Conservation (phyloP, 1,140 invertebrate genomes). For the Pseudomyrmex gracilis region DNA sequence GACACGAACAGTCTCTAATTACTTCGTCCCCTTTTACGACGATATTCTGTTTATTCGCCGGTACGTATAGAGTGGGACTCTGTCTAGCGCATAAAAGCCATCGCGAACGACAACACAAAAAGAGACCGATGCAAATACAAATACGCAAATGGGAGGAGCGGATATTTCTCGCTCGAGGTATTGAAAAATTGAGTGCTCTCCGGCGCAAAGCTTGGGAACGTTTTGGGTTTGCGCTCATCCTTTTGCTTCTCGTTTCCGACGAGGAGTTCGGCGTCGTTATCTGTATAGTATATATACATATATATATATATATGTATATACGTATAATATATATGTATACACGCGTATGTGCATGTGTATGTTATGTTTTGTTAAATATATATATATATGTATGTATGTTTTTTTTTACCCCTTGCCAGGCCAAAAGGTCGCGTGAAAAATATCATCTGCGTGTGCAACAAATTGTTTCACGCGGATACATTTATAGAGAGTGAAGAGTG, state of each 20-base stretch:
- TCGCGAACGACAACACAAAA: constrained; percentile 43
- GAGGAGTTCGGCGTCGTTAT: constrained; percentile 30
- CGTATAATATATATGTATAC: too few species aligned
- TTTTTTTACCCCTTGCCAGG: constrained; percentile 18
- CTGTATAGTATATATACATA: constrained; percentile 5
- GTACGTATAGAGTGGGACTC: constrained; percentile 2
- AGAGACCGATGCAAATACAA: constrained; percentile 35
- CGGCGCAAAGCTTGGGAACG: constrained; percentile 58
- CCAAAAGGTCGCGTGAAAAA: constrained; percentile 45
- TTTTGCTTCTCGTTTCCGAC: constrained; percentile 4
- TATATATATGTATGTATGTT: too few species aligned
- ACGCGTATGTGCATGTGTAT: too few species aligned
- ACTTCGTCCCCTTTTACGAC: constrained; percentile 5
- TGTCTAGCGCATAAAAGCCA: constrained; percentile 45
- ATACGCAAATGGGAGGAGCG: constrained; percentile 50
- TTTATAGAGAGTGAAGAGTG: background rate
- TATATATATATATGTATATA: too few species aligned
- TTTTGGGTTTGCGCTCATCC: constrained; percentile 19
- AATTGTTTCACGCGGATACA: background rate
- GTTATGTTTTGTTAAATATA: too few species aligned
- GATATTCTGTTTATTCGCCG: constrained; percentile 52
- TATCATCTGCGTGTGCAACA: constrained; percentile 23
- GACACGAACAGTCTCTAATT: constrained; percentile 38
- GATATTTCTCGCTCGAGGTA: constrained; percentile 64
- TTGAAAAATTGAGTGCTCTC: constrained; percentile 72